A percentile compares a stretch with the other conserved stretches of the same genome.
Evolutionary conservation across 2,797 vertebrate species (phyloP).

Genomic region (Oryzias dopingdopingensis): DNA sequence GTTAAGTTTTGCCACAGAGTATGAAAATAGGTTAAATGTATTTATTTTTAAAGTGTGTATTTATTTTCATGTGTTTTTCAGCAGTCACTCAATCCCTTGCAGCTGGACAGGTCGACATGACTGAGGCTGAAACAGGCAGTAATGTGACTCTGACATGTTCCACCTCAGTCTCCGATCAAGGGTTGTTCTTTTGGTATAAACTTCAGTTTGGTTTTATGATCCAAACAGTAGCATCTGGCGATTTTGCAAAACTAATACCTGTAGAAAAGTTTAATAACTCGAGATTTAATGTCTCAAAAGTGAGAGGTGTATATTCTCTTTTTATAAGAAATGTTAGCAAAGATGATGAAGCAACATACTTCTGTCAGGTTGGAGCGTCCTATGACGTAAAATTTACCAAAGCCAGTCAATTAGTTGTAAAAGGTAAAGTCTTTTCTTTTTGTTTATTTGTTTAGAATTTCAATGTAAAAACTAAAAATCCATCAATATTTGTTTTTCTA

Average conservation of each 20-base stretch:
- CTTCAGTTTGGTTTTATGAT: constrained; percentile 19
- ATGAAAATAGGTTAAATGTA: no score
- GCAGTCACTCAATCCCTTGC: constrained; percentile 4
- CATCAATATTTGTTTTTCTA: fast-evolving
- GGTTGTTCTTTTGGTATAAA: constrained; percentile 39
- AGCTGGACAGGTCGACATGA: background rate
- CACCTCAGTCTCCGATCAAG: fast-evolving
- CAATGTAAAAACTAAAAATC: fast-evolving
- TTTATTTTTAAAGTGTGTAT: background rate
- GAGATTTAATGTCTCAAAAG: background rate
- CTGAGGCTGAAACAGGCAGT: constrained; percentile 13
- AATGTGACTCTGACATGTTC: constrained; percentile 15
- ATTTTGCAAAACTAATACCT: fast-evolving
- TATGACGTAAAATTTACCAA: fast-evolving
- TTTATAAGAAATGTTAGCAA: constrained; percentile 27
- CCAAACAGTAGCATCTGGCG: constrained; percentile 12
- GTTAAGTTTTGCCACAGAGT: no score
- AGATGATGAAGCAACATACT: constrained; percentile 53
- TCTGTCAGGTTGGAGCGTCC: constrained; percentile 36
- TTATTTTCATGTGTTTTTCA: background rate
- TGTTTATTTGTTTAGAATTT: no score
- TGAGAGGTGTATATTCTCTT: background rate
- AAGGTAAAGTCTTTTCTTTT: constrained; percentile 28
- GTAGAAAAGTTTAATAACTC: background rate
- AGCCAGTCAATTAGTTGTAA: constrained; percentile 28